These are phyloP conservation scores for Entomobrya multifasciata DNA, from an alignment of 2,888 invertebrate species.

Conservation along the genomic window DNA sequence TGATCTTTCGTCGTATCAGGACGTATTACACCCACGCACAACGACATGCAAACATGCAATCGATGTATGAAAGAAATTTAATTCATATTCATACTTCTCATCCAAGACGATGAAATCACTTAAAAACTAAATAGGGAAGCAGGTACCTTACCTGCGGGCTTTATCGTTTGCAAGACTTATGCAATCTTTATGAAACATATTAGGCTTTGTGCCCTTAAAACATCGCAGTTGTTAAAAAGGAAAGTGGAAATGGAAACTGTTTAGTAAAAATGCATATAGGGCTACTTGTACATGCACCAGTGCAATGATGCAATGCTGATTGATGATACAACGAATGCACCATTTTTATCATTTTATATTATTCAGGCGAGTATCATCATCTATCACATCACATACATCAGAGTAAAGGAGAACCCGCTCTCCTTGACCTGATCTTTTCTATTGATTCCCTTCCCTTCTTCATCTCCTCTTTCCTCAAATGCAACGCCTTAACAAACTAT, in stretches of 20 bases:
- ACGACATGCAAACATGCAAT: too few species aligned
- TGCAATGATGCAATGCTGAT: not conserved
- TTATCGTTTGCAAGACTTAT: too few species aligned
- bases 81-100: too few species aligned
- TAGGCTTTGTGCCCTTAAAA: too few species aligned
- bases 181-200: too few species aligned
- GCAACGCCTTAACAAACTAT: not conserved
- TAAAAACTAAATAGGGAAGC: not conserved
- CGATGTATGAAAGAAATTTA: too few species aligned
- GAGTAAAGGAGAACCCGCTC: slow-evolving; percentile 21
- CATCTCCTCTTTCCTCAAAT: slow-evolving; percentile 8
- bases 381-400: too few species aligned
- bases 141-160: too few species aligned
- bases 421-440: slow-evolving; percentile 51
- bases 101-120: not conserved
- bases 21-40: too few species aligned
- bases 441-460: slow-evolving; percentile 25
- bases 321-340: not conserved
- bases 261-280: too few species aligned
- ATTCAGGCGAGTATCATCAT: not conserved
- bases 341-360: not conserved
- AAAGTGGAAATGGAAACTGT: slow-evolving; percentile 42
- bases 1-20: too few species aligned
- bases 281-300: not conserved
- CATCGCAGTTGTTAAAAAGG: not conserved